Evolutionary conservation across 2,888 invertebrate genomes (phyloP).

Genomic region (Steromphala cineraria): DNA sequence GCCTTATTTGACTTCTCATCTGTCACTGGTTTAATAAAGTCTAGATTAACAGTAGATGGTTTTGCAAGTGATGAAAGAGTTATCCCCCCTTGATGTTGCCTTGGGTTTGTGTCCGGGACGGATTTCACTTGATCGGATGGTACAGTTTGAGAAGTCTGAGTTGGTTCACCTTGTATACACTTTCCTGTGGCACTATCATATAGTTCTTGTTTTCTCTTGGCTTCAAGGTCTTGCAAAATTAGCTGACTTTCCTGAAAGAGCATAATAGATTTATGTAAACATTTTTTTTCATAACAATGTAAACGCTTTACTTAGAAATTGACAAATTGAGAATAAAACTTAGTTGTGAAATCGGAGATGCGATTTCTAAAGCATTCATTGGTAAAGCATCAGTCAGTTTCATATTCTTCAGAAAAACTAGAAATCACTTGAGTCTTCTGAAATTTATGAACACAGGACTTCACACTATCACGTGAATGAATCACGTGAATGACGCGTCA

Average conservation of each 20-base stretch:
- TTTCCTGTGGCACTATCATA: neutral
- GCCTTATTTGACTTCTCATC: neutral
- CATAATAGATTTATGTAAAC: neutral
- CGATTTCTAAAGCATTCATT: too few species aligned
- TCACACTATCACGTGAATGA: too few species aligned
- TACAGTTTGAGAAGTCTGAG: neutral
- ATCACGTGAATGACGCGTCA: too few species aligned
- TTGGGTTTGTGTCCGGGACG: neutral
- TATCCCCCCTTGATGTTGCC: neutral
- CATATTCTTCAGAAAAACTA: too few species aligned
- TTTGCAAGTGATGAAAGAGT: neutral
- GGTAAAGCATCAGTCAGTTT: too few species aligned
- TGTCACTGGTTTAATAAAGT: neutral
- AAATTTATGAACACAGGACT: too few species aligned
- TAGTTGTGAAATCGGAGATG: too few species aligned
- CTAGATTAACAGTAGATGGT: neutral
- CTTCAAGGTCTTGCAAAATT: conserved; percentile 11
- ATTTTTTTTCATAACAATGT: too few species aligned
- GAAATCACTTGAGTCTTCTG: too few species aligned
- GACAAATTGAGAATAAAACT: too few species aligned
- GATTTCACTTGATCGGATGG: neutral
- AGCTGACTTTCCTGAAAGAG: conserved; percentile 31
- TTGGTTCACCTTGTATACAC: neutral
- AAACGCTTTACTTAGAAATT: too few species aligned
- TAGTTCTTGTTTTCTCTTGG: neutral